Base-by-base conservation (phyloP, 2,797 vertebrate genomes). In the Psittacula echo region DNA sequence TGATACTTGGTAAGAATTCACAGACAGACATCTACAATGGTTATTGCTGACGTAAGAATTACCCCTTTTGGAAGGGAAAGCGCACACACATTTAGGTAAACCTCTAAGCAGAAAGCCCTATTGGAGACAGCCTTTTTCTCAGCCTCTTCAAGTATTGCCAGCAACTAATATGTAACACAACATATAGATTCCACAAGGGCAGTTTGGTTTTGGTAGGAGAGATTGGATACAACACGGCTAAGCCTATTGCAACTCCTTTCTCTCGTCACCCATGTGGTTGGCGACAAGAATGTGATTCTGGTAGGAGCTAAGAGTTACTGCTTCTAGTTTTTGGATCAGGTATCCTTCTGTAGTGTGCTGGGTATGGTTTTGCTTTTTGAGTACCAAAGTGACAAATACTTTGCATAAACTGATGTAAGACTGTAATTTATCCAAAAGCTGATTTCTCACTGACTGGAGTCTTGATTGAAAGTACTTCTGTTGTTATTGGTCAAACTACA, bases 251-350 rank as follows among this genome's bases (percentile, higher is more conserved):
- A 50, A 7, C 27, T 9, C 41, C 13, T 48, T 62, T 48, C 32
- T 79, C 32, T 7, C 9, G 6, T 20, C 9, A 2, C 5, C 20
- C 12, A 3, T 4, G 0, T 8, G 39, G 21, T 0, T 44, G 53
- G 5, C 9, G 27, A 7, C 11, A 9, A 1, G 16, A 50, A 32
- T 32, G 51, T 15, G 47, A 27, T 62, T 34, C 27, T 5, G 29
- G 51, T 0, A 39, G 50, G 66, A 81, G 30, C 9, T 64, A 41
- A 48, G 76, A 47, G 65, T 1, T 42, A 22, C 66, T 66, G 56
- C 51, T 81, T n/a, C 37, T 27, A 2, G 1, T 10, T 83, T 79
- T 84, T 29, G 41, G 34, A 8, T 15, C 7, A 4, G 16, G 27
- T 17, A 62, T 26, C 26, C 17, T 24, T 47, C 54, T 39, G 16